Evolutionary conservation across 2,888 invertebrate genomes (phyloP), one percentile per base, ranked within the genome.

Genomic region (Ornithoptera priamus): DNA sequence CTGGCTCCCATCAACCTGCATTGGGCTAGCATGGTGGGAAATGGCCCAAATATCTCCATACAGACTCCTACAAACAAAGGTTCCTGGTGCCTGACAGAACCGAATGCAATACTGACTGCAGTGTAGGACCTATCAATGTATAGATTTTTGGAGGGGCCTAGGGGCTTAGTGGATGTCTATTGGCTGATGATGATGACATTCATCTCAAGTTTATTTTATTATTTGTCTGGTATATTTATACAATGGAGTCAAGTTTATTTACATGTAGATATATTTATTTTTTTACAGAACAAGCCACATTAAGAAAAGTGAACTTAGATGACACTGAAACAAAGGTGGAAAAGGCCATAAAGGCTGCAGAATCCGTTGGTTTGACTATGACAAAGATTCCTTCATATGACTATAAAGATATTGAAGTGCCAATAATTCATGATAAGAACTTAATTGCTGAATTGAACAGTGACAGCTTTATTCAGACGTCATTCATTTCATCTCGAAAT

Each of bases 371-470:
- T 0, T 77, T 93, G 10, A 93, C 92, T 1, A 85, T 93, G 88
- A 92, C 91, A 8, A 93, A 93, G 77, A 86, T 93, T 74, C 92
- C 93, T n/a, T 88, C 87, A 5, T 92, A 92, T 69, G 92, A 92
- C 71, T 92, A 88, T 69, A 92, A 91, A 68, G 91, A 91, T 69
- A 86, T 92, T 12, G 87, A 88, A 75, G 75, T 93, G 90, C 92
- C 92, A 0, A 90, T 93, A 59, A 92, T 93, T 60, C 89, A 94
- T 73, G 94, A 94, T 73, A 86, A 88, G 70, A 93, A 94, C 75
- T 85, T 95, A 12, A 80, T 96, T n/a, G 94, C 94, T 1, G 95
- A 96, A 78, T 94, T 96, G 58, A 96, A 96, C 77, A 94, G 93
- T 72, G 96, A 96, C 72, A 92, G 93, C 18, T 96, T 96, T 84